Evolutionary conservation across 2,113 vertebrate genomes (phyloP), one percentile per base, ranked within the genome.

Genomic region (Centropus unirufus): DNA sequence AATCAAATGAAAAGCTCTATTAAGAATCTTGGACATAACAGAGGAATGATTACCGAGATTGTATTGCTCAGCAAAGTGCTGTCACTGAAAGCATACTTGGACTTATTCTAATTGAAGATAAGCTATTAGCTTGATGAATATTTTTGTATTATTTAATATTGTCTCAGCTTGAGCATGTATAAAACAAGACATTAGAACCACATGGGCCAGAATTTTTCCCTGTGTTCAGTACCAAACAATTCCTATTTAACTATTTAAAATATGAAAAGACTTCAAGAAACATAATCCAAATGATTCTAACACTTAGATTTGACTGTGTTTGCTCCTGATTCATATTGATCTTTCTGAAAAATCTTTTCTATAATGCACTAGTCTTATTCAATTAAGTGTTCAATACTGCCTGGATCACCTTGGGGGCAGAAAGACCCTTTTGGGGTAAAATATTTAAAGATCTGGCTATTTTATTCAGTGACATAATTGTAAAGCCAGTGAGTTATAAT

Each of bases 1-100:
- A 92, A 95, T 94, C 44, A 66, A 82, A 95, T 90, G 76, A 82
- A 82, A 87, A 85, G 32, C 26, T 78, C 36, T 66, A 84, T 85
- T 70, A 92, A 89, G 69, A 87, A 74, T 54, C 51, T 80, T 76
- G 52, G 55, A 91, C 89, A 79, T 44, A 96, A 76, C 54, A 67
- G 44, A 84, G 51, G 66, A 79, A 44, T 32, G 8, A 79, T 84
- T 91, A 82, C 52, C 30, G 81, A 61, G 79, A 76, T 2, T 58
- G 24, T 70, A 74, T 55, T 19, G 34, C 63, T 73, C 83, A 95
- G 83, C 62, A 90, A 93, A 95, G 83, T 47, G 47, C 29, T 81
- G 40, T 32, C 51, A 27, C 40, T 68, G 46, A n/a, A 92, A 80
- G 32, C 58, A 76, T 42, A 21, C n/a, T 55, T 52, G 29, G 47